Base-by-base conservation (phyloP, 2,113 vertebrate genomes). In the Pangasianodon hypophthalmus region DNA sequence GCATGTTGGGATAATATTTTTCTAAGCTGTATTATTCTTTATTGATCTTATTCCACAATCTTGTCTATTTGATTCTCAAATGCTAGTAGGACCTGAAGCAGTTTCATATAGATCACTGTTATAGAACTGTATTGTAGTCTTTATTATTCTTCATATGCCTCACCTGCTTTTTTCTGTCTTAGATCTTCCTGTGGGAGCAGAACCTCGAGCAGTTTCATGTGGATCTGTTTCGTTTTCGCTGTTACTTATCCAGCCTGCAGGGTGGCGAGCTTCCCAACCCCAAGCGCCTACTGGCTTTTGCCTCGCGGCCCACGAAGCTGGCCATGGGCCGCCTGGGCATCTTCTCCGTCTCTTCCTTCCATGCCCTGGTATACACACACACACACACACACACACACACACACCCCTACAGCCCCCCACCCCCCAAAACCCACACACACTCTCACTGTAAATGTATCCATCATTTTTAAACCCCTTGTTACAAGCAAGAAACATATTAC, bases 121-220 rank as follows among this genome's bases (percentile, higher is more conserved):
- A 73, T 54, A 60, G 62, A 71, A 32, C 14, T 52, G 29, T 71
- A 52, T 54, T 86, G 60, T 32, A n/a, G 44, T 67, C 62, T 62
- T 84, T 62, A 85, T 46, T 84, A 56, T 26, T 44, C 41, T 52
- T n/a, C 50, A 9, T 69, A 46, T 85, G 44, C 3, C 81, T 60
- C 32, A 60, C 21, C 24, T 79, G 1, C 62, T 69, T 58, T 81
- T 85, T 24, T 87, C 21, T 69, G 16, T 54, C 21, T 26, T 73
- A 98, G 97, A 97, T 98, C 91, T 97, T 96, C 11, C 96, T 97
- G 85, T 98, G 97, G 97, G 97, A 98, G 91, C 97, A 97, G 93
- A 97, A 97, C 82, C 96, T 97, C 3, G 97, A 98, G 91, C 97
- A 97, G 93, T 97, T 97, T 93, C 97, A 98, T 88, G 97, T 98